Evolutionary conservation across 2,888 invertebrate genomes (phyloP), one percentile per base, ranked within the genome.

Genomic region (Hirtodrosophila confusa): DNA sequence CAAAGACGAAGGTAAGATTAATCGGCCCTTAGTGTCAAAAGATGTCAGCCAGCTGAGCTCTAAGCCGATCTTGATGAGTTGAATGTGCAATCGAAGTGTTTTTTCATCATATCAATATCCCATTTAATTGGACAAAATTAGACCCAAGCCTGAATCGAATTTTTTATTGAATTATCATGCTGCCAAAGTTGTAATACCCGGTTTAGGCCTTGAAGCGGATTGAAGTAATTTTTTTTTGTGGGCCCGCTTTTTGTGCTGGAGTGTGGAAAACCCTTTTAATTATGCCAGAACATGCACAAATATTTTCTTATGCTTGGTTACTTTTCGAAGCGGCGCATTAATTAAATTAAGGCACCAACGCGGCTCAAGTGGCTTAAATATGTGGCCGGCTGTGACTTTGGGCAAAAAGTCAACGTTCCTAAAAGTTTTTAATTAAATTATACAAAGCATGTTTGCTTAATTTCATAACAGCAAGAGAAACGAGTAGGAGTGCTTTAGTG

Each of bases 371-470:
- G 75, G 80, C 60, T 80, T 61, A 71, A 62, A 65, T 56, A 37
- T 75, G 65, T 83, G 74, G 76, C 74, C 84, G 69, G 70, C 51
- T 70, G 53, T 65, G 64, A 78, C 66, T 69, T 71, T 75, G 69
- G 65, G 58, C 66, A 61, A 69, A 79, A 78, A 82, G 71, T 85
- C 82, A 78, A 63, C 49, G 65, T 43, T 45, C 24, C 31, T 36
- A 55, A 63, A 83, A 80, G 75, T 82, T 83, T 83, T 82, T 82
- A 83, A 83, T 88, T 87, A 85, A 85, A 83, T 82, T 82, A 86
- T 63, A 65, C 74, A 68, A 78, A 74, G 69, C 66, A 54, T 74
- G 82, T 75, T 84, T 84, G 63, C 69, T 65, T 50, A 62, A 83
- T 76, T 68, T 74, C 49, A 73, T 65, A 63, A 72, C 45, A 50